A percentile compares a stretch with the other conserved stretches of the same genome.
These are phyloP conservation scores for Brachionus sp. DNA, from an alignment of 1,140 invertebrate species.

Conservation along the genomic window DNA sequence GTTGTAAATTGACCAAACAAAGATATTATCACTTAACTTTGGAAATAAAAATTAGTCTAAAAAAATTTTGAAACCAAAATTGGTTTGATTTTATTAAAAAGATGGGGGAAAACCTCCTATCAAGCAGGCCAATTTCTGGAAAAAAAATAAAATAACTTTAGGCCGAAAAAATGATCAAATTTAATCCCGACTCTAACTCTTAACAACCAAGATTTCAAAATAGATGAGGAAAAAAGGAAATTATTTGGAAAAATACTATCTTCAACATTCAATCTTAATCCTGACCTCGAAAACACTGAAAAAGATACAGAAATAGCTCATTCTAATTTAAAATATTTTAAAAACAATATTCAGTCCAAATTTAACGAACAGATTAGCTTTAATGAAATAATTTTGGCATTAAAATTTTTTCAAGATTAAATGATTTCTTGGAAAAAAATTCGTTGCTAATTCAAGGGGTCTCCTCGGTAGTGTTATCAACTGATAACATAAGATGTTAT, in stretches of 20 bases:
- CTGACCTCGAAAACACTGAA: background rate
- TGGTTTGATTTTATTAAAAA: too few species aligned
- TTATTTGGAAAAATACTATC: background rate
- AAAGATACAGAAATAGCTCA: too few species aligned
- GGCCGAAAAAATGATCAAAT: background rate
- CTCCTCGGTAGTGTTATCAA: too few species aligned
- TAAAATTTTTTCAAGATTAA: too few species aligned
- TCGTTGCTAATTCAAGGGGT: too few species aligned
- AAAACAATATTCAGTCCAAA: background rate
- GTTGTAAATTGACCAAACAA: background rate
- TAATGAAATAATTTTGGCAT: background rate
- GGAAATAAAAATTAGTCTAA: background rate
- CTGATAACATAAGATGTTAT: too few species aligned
- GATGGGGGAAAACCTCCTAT: background rate
- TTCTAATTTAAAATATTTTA: background rate
- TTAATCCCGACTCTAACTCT: too few species aligned
- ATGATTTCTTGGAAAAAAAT: too few species aligned
- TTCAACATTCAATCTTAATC: background rate
- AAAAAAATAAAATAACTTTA: background rate
- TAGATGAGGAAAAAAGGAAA: background rate
- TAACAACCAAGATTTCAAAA: background rate
- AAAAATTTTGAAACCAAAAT: background rate
- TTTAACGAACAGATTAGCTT: background rate
- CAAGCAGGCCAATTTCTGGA: background rate
- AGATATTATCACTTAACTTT: background rate